These are phyloP conservation scores for Plecotus auritus DNA, from an alignment of 2,113 vertebrate species.

Conservation along the genomic window DNA sequence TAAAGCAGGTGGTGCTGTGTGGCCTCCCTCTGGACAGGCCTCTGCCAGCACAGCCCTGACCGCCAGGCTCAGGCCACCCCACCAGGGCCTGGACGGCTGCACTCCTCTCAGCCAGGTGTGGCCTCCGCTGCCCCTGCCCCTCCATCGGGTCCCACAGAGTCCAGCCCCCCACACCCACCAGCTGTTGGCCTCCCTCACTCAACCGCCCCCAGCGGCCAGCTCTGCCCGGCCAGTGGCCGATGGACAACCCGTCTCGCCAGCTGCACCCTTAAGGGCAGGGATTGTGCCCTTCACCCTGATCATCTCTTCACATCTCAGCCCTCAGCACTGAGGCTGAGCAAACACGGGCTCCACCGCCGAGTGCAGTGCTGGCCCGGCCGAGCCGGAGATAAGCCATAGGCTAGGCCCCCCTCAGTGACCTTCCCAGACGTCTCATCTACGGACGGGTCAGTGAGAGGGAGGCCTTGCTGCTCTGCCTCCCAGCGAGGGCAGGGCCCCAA, in stretches of 20 bases:
- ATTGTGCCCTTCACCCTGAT: neutral
- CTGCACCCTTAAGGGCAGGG: neutral
- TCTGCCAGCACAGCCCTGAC: neutral
- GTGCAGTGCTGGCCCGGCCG: neutral
- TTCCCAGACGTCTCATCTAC: slow-evolving; percentile 7
- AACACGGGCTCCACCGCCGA: neutral
- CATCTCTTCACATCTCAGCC: neutral
- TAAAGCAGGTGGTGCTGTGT: neutral
- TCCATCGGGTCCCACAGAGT: neutral
- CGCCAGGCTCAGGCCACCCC: fast-evolving
- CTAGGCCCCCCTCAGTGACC: slow-evolving; percentile 8
- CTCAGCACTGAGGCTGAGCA: neutral
- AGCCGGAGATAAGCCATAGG: neutral
- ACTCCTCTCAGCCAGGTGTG: neutral
- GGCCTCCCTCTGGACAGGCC: neutral
- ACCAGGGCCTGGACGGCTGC: neutral
- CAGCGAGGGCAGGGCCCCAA: neutral
- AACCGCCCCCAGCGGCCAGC: neutral
- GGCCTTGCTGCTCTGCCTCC: neutral
- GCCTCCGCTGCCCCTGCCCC: neutral
- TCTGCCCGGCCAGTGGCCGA: neutral
- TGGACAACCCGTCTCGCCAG: neutral
- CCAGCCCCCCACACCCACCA: neutral
- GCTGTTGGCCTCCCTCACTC: no score
- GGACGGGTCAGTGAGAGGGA: neutral